These are phyloP conservation scores for Zaprionus ghesquierei DNA, from an alignment of 1,140 invertebrate species.

Conservation along the genomic window DNA sequence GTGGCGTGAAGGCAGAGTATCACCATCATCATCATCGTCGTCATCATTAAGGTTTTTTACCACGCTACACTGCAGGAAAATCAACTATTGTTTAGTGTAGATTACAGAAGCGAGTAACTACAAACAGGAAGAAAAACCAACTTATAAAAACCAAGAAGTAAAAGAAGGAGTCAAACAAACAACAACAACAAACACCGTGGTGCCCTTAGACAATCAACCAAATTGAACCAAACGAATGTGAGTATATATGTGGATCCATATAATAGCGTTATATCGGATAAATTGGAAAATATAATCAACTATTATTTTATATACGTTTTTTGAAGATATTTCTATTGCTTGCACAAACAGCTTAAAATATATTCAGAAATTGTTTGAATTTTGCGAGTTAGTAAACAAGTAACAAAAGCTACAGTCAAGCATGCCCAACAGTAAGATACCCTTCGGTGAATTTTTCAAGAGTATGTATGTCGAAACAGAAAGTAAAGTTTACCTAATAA, in stretches of 20 bases:
- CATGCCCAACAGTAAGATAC: too few relatives aligned
- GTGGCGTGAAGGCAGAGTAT: not conserved
- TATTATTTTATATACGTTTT: too few relatives aligned
- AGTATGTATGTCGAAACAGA: too few relatives aligned
- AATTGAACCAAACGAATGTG: conserved; percentile 41
- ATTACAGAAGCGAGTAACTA: not conserved
- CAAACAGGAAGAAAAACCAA: not conserved
- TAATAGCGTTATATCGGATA: not conserved
- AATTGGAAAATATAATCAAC: too few relatives aligned
- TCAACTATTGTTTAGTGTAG: not conserved
- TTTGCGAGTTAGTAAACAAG: too few relatives aligned
- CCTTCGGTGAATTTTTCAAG: too few relatives aligned
- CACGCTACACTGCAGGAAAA: not conserved
- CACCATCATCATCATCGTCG: not conserved
- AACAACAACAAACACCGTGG: conserved; percentile 47
- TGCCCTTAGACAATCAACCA: conserved; percentile 65
- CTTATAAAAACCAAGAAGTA: not conserved
- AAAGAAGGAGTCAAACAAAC: not conserved
- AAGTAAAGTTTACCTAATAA: too few relatives aligned
- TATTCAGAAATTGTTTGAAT: too few relatives aligned
- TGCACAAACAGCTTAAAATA: too few relatives aligned
- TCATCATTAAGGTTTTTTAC: not conserved
- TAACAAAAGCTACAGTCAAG: too few relatives aligned
- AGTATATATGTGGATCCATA: conserved; percentile 28
- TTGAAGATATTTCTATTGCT: too few relatives aligned